Evolutionary conservation across 2,113 vertebrate species (phyloP).

Genomic region (Capricornis sumatraensis): DNA sequence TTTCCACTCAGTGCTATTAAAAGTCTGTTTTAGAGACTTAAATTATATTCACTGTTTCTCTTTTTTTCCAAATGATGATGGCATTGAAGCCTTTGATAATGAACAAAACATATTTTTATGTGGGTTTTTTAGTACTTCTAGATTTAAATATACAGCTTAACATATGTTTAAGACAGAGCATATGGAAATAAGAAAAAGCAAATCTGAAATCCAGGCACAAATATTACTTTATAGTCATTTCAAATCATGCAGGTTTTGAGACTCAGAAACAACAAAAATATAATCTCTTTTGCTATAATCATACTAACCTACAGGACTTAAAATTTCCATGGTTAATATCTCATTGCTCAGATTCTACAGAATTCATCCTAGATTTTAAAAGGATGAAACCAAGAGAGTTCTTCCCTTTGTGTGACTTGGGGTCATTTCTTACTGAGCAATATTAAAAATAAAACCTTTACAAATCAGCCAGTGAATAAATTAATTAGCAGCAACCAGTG

Average conservation of each 20-base stretch:
- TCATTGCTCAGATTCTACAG: not conserved
- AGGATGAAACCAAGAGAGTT: not conserved
- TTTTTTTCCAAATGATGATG: not conserved
- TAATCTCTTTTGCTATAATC: not conserved
- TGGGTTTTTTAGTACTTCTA: conserved; percentile 69
- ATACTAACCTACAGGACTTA: not conserved
- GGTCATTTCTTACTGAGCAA: not conserved
- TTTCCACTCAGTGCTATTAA: conserved; percentile 24
- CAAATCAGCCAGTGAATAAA: not conserved
- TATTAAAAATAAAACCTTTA: conserved; percentile 13
- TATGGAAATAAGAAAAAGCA: conserved; percentile 79
- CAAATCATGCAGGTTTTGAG: conserved; percentile 39
- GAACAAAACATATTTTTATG: conserved; percentile 81
- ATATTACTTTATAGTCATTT: conserved; percentile 49
- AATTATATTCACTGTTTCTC: conserved; percentile 42
- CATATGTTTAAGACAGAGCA: conserved; percentile 81
- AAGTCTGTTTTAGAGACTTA: conserved; percentile 51
- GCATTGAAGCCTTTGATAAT: conserved; percentile 71
- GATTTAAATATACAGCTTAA: conserved; percentile 80
- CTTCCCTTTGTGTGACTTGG: not conserved
- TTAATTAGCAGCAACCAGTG: not conserved
- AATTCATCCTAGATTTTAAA: not conserved
- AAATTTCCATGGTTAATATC: not conserved
- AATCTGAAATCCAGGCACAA: conserved; percentile 75
- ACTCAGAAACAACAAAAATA: not conserved